Evolutionary conservation across 2,797 vertebrate genomes (phyloP), one percentile per base, ranked within the genome.

Genomic region (Macropodus opercularis): DNA sequence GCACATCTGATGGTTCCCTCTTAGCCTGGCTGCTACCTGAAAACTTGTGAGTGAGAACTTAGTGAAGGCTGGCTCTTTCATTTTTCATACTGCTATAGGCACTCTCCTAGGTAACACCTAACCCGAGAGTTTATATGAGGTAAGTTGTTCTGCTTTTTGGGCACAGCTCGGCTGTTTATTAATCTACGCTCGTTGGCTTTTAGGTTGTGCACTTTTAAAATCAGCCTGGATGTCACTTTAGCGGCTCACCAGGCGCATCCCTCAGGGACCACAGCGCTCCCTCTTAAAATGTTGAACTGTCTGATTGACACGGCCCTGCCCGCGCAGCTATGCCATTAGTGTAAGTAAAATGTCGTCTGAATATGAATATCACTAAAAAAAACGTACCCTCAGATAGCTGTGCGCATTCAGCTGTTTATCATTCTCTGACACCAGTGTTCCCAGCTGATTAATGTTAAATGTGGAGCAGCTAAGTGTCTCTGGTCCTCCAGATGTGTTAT

Each of bases 401-500:
- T 32, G 18, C 53, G 31, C 21, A 10, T 39, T 43, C 10, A 23
- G n/a, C 18, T 52, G 18, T 48, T 68, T 23, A 40, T 42, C 41
- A 39, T 40, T 48, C 21, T 47, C 22, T 15, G 24, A 49, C 52
- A 59, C 21, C 47, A 23, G 10, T 1, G 0, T 44, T 44, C 14
- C 12, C 44, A 15, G 39, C 34, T 46, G 50, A 59, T 69, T 43
- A 35, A 35, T 58, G 23, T 36, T 60, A 42, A 80, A 71, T n/a
- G 41, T 64, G 47, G 63, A 69, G 44, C 66, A 69, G 64, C 57
- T 41, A 48, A 66, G 54, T 40, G 63, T 65, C 54, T 53, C 64
- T 44, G 50, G 52, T 71, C 43, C 47, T 77, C 19, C 61, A 80
- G 70, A 72, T 84, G 76, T 82, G 79, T 72, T 84, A 75, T 76